phyloP scores from a whole-genome alignment of 2,797 vertebrate genomes.

The Xerus rutilus region DNA sequence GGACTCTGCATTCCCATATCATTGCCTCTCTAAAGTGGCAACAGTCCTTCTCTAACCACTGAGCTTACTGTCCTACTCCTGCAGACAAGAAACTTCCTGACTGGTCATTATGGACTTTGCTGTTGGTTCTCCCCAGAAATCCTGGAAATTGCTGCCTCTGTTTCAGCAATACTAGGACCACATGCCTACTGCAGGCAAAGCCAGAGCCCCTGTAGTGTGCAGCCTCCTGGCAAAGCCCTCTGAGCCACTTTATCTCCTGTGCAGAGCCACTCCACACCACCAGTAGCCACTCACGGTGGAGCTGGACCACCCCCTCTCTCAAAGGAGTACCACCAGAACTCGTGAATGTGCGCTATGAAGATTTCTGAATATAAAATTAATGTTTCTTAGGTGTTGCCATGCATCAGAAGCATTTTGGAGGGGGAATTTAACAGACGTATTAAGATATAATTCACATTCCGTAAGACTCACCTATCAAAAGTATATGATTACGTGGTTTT shows the following conservation, averaged over 20 bases:
- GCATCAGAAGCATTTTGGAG: background rate
- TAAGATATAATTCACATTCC: background rate
- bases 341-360: background rate
- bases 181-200: background rate
- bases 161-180: fast-evolving
- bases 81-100: background rate
- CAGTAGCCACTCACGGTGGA: fast-evolving
- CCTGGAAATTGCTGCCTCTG: background rate
- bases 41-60: background rate
- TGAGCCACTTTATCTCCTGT: fast-evolving
- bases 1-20: background rate
- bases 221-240: background rate
- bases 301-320: background rate
- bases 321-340: background rate
- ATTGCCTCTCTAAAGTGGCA: background rate
- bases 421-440: background rate
- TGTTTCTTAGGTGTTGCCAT: background rate
- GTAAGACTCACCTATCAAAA: too few relatives aligned
- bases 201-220: fast-evolving
- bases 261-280: fast-evolving
- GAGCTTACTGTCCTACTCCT: background rate
- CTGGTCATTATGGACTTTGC: background rate
- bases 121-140: background rate
- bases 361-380: slow-evolving; percentile 31
- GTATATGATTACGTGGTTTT: too few relatives aligned